Percentiles rank a stretch among this genome's conserved stretches.
phyloP scores from a whole-genome alignment of 2,888 invertebrate species.

The Drosophila rubida region DNA sequence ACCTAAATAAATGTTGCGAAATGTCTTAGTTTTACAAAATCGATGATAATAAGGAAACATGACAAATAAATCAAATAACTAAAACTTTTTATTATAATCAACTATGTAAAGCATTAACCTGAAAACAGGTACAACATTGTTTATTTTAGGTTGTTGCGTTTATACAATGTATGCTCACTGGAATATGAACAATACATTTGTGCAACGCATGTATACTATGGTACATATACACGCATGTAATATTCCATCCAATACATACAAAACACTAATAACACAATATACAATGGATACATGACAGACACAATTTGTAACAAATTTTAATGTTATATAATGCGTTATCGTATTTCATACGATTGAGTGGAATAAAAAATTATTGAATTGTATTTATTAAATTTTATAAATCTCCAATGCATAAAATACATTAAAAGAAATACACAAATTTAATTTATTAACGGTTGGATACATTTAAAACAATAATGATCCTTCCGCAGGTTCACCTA shows the following conservation, averaged over 20 bases:
- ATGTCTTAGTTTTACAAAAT: constrained; percentile 31
- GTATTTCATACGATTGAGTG: too few relatives aligned
- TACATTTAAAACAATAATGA: constrained; percentile 31
- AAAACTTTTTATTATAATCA: constrained; percentile 6
- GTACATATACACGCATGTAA: constrained; percentile 18
- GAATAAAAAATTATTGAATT: neutral
- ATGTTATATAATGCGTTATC: too few relatives aligned
- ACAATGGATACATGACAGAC: too few relatives aligned
- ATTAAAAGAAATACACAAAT: neutral
- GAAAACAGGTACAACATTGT: constrained; percentile 26
- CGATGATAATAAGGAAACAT: constrained; percentile 2
- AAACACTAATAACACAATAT: too few relatives aligned
- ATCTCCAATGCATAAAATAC: too few relatives aligned
- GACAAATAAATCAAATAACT: neutral
- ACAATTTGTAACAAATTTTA: too few relatives aligned
- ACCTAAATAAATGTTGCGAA: constrained; percentile 30
- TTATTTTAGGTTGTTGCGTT: constrained; percentile 28
- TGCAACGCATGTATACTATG: constrained; percentile 30
- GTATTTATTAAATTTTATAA: neutral
- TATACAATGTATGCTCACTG: constrained; percentile 36
- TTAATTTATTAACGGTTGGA: constrained; percentile 5
- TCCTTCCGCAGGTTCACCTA: constrained; percentile 56
- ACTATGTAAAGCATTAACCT: constrained; percentile 30
- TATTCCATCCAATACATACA: too few relatives aligned
- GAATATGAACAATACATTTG: constrained; percentile 27